Evolutionary conservation across 2,113 vertebrate genomes (phyloP), one percentile per base, ranked within the genome.

Genomic region (Scomber scombrus): DNA sequence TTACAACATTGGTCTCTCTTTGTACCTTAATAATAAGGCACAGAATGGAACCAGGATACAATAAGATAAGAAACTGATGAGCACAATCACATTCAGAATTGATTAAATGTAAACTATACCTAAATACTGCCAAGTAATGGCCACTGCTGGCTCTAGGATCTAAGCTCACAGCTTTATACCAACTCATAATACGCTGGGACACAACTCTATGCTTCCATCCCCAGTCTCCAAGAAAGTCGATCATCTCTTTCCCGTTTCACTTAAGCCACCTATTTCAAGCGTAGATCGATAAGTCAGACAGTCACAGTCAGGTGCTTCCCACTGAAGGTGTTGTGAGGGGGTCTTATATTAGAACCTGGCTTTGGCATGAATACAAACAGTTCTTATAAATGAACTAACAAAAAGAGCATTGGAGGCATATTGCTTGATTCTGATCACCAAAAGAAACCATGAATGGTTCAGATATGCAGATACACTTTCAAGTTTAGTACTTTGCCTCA

Each of bases 231-330:
- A 15, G 45, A 45, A 69, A 50, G 10, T 51, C 46, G 9, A 54
- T 62, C 47, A 43, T 61, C 19, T 34, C 43, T 63, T 57, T 57
- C 11, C 51, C 12, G 13, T 43, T 58, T 70, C 52, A 64, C 13
- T 54, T 61, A 29, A 68, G 64, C 65, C 57, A 26, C 15, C 18
- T 52, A 19, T 61, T 67, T 56, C 49, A 67, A 49, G 5, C 11
- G 26, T 13, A 50, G 51, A 64, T 63, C 1, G 15, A 62, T 68
- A 74, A 54, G 78, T 34, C 54, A 19, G 49, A 40, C 15, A 11
- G 26, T 64, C 46, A 14, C 51, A 11, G 19, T 26, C 51, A 11
- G 19, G 5, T 54, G 10, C 3, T 55, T 26, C 34, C 34, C 8
- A 40, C 34, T 55, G 7, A 55, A 55, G 13, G 51, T 19, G 19